Base-by-base conservation (phyloP, 2,797 vertebrate species). In the Peromyscus eremicus region DNA sequence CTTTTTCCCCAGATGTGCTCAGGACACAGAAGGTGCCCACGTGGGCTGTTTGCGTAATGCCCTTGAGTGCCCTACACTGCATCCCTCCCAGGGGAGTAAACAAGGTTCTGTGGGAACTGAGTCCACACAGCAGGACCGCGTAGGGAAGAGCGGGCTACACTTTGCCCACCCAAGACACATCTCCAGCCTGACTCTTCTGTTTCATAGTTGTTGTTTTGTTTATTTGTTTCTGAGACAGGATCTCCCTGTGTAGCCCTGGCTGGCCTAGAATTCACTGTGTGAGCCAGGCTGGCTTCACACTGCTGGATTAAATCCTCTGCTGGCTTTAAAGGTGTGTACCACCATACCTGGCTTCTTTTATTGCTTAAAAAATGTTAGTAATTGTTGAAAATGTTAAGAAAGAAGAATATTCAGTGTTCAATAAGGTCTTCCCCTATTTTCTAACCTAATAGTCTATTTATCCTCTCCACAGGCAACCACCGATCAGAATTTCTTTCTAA, bases 401-500 rank as follows among this genome's bases (percentile, higher is more conserved):
- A 43, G 16, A 85, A 89, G 1, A 82, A 12, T 60, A 71, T 92
- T 89, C n/a, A 75, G 34, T 64, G 4, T 81, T 75, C 75, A 84
- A 10, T 73, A 76, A 4, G 23, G 21, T 70, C 68, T 55, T 0
- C 29, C 40, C 25, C 0, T 0, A 81, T 25, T n/a, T 52, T 89
- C 62, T 66, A 46, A 13, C 27, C 29, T 70, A 16, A 34, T 49
- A 55, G 6, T 83, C 64, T 57, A 86, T n/a, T 82, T 89, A n/a
- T 71, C 57, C 25, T 86, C 37, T 80, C 21, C 12, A 55, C 46
- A 94, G 32, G 25, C 64, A 92, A n/a, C 34, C 7, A 13, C 8
- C 62, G 5, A n/a, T 66, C 32, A 46, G 60, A 91, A 37, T 80
- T 80, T 87, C 76, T 92, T 95, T 93, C 49, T n/a, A 89, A 73